Evolutionary conservation across 2,888 invertebrate genomes (phyloP).

Genomic region (Cheilosia soror): DNA sequence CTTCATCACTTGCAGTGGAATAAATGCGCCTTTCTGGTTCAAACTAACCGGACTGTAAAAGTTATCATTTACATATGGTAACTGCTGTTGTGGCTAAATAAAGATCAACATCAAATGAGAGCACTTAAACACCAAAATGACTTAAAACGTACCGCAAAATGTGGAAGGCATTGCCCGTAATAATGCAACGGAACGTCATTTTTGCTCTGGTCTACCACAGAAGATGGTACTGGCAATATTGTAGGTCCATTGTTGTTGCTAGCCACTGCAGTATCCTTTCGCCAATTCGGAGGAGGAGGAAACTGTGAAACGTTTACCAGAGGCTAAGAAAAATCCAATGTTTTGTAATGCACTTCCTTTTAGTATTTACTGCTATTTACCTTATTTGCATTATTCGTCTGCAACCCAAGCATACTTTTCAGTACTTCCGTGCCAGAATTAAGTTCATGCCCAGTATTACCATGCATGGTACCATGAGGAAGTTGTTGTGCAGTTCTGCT

Average conservation of each 20-base stretch:
- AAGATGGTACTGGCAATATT: background rate
- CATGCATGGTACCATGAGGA: background rate
- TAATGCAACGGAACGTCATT: slow-evolving; percentile 54
- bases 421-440: slow-evolving; percentile 59
- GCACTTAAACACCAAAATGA: background rate
- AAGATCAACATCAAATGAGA: slow-evolving; percentile 4
- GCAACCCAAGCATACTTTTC: slow-evolving; percentile 61
- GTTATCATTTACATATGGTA: slow-evolving; percentile 72
- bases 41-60: slow-evolving; percentile 73
- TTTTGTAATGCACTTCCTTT: background rate
- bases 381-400: background rate
- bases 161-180: slow-evolving; percentile 61
- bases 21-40: slow-evolving; percentile 83
- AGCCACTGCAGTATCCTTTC: slow-evolving; percentile 13
- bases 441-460: slow-evolving; percentile 8
- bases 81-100: slow-evolving; percentile 68
- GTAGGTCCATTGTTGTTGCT: slow-evolving; percentile 28
- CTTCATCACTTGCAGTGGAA: slow-evolving; percentile 85
- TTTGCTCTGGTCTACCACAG: slow-evolving; percentile 31
- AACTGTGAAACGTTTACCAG: slow-evolving; percentile 69
- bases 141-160: slow-evolving; percentile 54
- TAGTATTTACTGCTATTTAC: slow-evolving; percentile 2
- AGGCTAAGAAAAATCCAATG: slow-evolving; percentile 21
- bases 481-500: slow-evolving; percentile 32
- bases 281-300: slow-evolving; percentile 65